A percentile compares a stretch with the other conserved stretches of the same genome.
Evolutionary conservation across 2,113 vertebrate genomes (phyloP).

Genomic region (Ellobius talpinus): DNA sequence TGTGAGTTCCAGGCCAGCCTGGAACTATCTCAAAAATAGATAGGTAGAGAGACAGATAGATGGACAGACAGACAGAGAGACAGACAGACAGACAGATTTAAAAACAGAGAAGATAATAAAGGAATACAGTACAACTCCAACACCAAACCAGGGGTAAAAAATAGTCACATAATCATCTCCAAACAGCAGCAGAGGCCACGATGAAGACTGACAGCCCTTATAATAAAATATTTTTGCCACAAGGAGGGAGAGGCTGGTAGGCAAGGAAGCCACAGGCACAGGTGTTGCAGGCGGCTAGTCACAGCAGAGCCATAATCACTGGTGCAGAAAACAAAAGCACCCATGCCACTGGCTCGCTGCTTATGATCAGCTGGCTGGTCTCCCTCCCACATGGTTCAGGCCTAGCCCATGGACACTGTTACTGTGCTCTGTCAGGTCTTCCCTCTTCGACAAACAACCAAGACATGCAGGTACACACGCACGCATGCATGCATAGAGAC

Average conservation of each 20-base stretch:
- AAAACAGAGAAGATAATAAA: background rate
- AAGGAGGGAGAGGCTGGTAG: background rate
- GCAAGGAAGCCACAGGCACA: background rate
- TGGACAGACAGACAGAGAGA: no score
- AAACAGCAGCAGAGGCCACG: background rate
- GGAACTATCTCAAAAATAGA: background rate
- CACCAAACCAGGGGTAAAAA: background rate
- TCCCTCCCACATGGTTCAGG: background rate
- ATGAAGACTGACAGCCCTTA: background rate
- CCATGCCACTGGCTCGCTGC: background rate
- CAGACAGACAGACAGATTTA: no score
- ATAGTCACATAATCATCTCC: background rate
- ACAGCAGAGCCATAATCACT: background rate
- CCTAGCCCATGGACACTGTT: background rate
- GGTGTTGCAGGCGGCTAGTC: background rate
- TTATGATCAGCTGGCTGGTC: background rate
- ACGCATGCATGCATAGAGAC: background rate
- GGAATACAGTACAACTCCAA: background rate
- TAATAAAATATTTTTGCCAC: background rate
- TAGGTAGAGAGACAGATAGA: no score
- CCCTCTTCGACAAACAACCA: background rate
- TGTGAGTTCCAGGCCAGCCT: background rate
- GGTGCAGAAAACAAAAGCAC: background rate
- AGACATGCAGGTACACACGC: background rate
- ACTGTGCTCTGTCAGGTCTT: background rate